phyloP scores from a whole-genome alignment of 2,113 vertebrate species.

The Poicephalus meyeri region DNA sequence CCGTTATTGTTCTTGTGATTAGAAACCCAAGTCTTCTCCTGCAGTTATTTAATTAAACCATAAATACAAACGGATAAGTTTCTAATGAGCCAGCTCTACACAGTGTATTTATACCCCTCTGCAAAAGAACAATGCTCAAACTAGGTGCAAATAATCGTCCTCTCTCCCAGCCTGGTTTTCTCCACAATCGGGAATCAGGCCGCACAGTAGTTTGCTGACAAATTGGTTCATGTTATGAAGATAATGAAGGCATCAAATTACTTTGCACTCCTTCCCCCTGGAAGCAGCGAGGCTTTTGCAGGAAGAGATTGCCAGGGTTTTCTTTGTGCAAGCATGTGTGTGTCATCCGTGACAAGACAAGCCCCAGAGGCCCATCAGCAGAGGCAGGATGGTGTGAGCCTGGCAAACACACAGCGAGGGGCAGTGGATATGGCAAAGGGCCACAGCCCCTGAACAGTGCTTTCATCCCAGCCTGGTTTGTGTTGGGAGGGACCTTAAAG shows the following conservation, averaged over 20 bases:
- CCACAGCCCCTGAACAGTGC: neutral
- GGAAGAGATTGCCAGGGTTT: conserved; percentile 40
- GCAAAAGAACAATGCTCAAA: conserved; percentile 39
- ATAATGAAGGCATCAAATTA: conserved; percentile 72
- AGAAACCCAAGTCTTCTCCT: neutral
- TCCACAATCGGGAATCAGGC: conserved; percentile 41
- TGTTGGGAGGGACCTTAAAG: neutral
- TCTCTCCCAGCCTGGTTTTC: conserved; percentile 29
- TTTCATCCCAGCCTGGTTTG: neutral
- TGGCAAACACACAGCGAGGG: neutral
- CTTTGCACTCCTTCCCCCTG: conserved; percentile 54
- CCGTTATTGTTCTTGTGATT: neutral
- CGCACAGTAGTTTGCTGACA: conserved; percentile 65
- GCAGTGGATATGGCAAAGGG: neutral
- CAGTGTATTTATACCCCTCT: conserved; percentile 42
- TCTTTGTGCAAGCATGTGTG: neutral
- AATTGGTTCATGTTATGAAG: conserved; percentile 64
- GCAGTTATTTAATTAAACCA: conserved; percentile 65
- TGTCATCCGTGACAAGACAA: conserved; percentile 18
- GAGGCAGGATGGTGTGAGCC: neutral
- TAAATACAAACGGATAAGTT: conserved; percentile 48
- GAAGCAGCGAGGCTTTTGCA: conserved; percentile 34
- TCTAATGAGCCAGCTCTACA: conserved; percentile 50
- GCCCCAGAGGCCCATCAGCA: conserved; percentile 5
- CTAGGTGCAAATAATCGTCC: conserved; percentile 28